Evolutionary conservation across 2,797 vertebrate species (phyloP).

Genomic region (Amazonetta brasiliensis): DNA sequence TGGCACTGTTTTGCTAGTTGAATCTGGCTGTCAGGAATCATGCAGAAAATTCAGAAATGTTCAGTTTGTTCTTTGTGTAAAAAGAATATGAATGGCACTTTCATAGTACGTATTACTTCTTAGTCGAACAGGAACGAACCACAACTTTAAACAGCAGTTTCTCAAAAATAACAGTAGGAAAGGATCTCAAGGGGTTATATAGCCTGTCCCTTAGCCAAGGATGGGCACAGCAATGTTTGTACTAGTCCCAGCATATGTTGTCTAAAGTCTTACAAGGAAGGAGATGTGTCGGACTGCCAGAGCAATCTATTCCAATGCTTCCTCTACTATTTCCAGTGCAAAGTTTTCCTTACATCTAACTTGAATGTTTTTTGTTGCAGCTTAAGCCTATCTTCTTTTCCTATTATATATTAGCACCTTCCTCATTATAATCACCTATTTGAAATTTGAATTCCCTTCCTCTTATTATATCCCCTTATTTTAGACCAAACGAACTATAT

Average conservation of each 20-base stretch:
- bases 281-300: neutral
- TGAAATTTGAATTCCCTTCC: neutral
- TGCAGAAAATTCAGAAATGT: neutral
- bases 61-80: neutral
- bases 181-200: neutral
- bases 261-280: neutral
- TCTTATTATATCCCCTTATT: neutral
- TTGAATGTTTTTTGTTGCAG: neutral
- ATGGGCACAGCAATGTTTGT: neutral
- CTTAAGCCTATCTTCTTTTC: neutral
- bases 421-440: neutral
- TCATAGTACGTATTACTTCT: neutral
- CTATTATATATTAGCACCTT: neutral
- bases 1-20: accelerated
- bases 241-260: neutral
- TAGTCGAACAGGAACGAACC: neutral
- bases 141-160: neutral
- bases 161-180: neutral
- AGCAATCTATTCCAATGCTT: neutral
- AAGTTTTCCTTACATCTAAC: neutral
- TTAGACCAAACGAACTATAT: neutral
- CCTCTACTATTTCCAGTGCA: neutral
- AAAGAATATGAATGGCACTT: neutral
- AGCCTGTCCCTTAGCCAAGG: neutral
- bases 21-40: neutral